Percentiles rank a stretch among this genome's conserved stretches.
Conservation (phyloP, 2,888 invertebrate species). For the Hemicrepidius hirtus region DNA sequence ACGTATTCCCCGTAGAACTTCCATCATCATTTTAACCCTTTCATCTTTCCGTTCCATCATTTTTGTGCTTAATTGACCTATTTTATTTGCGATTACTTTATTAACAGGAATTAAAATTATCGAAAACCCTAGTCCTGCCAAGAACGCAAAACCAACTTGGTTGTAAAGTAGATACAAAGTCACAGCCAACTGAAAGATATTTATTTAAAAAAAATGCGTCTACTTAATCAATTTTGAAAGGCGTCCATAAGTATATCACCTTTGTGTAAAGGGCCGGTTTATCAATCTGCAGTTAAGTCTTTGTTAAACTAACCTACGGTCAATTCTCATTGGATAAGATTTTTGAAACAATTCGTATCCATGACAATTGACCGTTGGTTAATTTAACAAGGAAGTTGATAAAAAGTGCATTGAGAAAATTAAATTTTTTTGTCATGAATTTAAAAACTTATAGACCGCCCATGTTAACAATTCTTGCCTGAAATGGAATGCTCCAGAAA, state of each 20-base stretch:
- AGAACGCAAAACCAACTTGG: constrained; percentile 93
- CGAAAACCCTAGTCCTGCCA: constrained; percentile 92
- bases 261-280: neutral
- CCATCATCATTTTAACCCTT: constrained; percentile 90
- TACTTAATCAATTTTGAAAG: no score
- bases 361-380: no score
- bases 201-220: no score
- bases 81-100: constrained; percentile 90
- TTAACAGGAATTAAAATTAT: constrained; percentile 94
- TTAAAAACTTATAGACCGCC: neutral
- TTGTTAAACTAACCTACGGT: no score
- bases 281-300: neutral
- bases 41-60: constrained; percentile 95
- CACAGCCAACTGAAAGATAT: constrained; percentile 79
- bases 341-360: no score
- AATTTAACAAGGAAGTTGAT: no score
- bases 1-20: constrained; percentile 90
- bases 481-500: constrained; percentile 96
- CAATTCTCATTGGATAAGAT: no score
- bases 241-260: no score
- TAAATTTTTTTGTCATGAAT: no score
- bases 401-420: no score
- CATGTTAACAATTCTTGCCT: constrained; percentile 73
- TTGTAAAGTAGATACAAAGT: constrained; percentile 88
- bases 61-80: constrained; percentile 87